phyloP scores from a whole-genome alignment of 23 tunicate species.

The Trididemnum nubilum region DNA sequence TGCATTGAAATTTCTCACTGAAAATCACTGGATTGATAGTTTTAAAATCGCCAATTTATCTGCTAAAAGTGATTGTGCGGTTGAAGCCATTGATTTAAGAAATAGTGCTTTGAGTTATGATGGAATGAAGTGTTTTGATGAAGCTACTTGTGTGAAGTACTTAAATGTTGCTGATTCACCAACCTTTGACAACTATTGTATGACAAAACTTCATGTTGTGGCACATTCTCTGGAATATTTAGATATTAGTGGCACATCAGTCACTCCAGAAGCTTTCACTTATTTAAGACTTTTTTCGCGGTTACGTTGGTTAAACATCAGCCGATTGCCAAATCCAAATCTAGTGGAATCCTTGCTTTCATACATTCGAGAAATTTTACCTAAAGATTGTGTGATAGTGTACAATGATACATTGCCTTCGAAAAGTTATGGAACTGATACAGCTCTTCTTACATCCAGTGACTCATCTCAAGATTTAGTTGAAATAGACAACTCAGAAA shows the following conservation, averaged over 20 bases:
- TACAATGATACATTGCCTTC: constrained; percentile 48
- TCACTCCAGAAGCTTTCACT: constrained; percentile 48
- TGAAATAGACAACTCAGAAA: constrained; percentile 24
- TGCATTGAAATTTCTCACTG: constrained; percentile 58
- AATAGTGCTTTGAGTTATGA: constrained; percentile 19
- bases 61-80: constrained; percentile 43
- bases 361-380: constrained; percentile 58
- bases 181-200: constrained; percentile 47
- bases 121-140: constrained; percentile 43
- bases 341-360: constrained; percentile 41
- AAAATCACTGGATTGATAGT: constrained; percentile 77
- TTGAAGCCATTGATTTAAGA: constrained; percentile 64
- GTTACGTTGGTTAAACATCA: constrained; percentile 60
- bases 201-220: constrained; percentile 45
- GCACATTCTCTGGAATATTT: constrained; percentile 67
- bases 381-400: constrained; percentile 58
- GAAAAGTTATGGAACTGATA: constrained; percentile 46
- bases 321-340: constrained; percentile 49
- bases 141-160: constrained; percentile 43
- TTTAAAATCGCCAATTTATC: neutral
- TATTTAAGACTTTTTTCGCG: constrained; percentile 55
- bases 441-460: constrained; percentile 31
- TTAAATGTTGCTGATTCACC: constrained; percentile 61
- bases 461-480: constrained; percentile 44
- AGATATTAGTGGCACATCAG: constrained; percentile 75